These are phyloP conservation scores for Cyclura pinguis DNA, from an alignment of 2,797 vertebrate genomes.

Conservation along the genomic window DNA sequence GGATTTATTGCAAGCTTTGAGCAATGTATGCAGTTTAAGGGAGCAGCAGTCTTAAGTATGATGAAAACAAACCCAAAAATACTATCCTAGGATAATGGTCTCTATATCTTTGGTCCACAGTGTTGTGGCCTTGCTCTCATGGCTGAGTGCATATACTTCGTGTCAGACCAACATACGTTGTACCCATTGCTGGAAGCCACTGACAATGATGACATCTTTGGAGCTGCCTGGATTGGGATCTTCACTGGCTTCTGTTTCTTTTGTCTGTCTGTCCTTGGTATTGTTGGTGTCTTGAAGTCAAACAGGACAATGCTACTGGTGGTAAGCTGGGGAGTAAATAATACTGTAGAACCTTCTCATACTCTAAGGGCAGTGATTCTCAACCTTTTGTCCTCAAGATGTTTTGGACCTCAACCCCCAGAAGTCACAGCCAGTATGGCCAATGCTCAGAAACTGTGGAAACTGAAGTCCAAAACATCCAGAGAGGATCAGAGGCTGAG, in stretches of 20 bases:
- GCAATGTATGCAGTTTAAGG: too few relatives aligned
- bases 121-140: conserved; percentile 83
- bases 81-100: neutral
- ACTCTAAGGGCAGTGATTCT: neutral
- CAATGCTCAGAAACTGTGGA: too few relatives aligned
- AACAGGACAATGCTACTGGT: conserved; percentile 78
- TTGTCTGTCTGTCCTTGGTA: conserved; percentile 79
- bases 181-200: conserved; percentile 81
- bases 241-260: conserved; percentile 84
- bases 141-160: conserved; percentile 86
- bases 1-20: neutral
- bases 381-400: too few relatives aligned
- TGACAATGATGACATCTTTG: conserved; percentile 78
- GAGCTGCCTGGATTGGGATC: conserved; percentile 85
- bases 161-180: conserved; percentile 73
- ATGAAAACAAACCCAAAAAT: neutral
- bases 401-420: too few relatives aligned
- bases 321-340: conserved; percentile 73
- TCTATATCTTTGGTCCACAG: conserved; percentile 65
- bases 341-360: neutral
- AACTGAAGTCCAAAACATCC: too few relatives aligned
- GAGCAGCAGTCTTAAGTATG: too few relatives aligned
- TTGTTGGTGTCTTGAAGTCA: conserved; percentile 78
- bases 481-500: too few relatives aligned
- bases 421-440: too few relatives aligned